Conservation (phyloP, 2,888 invertebrate species). For the Ashinkailepas kermadecensis region DNA sequence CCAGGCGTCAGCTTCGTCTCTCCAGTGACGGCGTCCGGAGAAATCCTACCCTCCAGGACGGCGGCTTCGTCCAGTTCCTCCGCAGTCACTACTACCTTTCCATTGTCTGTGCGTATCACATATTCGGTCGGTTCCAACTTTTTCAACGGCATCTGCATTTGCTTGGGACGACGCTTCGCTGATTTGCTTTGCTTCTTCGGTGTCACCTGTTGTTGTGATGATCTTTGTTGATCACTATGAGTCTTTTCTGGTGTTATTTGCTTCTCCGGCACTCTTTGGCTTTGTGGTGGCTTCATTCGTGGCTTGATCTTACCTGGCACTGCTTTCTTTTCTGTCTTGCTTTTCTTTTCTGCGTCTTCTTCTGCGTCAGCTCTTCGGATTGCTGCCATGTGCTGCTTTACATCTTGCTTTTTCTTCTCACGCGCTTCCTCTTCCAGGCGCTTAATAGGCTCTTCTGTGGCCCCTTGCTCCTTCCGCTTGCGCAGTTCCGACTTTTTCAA, state of each 20-base stretch:
- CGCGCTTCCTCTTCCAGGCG: constrained; percentile 47
- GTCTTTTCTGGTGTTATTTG: neutral
- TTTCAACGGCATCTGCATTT: neutral
- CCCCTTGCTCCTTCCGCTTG: neutral
- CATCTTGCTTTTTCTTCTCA: neutral
- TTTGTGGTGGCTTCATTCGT: neutral
- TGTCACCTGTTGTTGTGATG: too few species aligned
- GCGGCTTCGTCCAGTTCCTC: neutral
- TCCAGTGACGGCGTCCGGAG: neutral
- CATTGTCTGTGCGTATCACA: neutral
- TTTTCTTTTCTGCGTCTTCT: constrained; percentile 1
- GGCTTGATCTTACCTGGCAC: constrained; percentile 10
- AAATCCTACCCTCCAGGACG: constrained; percentile 2
- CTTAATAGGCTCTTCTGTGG: neutral
- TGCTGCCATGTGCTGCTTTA: neutral
- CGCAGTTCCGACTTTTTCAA: neutral
- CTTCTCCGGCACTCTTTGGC: neutral
- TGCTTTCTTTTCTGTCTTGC: neutral
- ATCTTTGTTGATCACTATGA: too few species aligned
- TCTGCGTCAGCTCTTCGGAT: neutral
- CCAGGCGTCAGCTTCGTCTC: neutral
- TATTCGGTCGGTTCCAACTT: neutral
- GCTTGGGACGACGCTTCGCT: too few species aligned
- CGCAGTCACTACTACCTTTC: neutral
- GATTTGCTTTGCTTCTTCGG: too few species aligned